A percentile compares a stretch with the other conserved stretches of the same genome.
Evolutionary conservation across 2,113 vertebrate species (phyloP).

Genomic region (Oryzias woworae): DNA sequence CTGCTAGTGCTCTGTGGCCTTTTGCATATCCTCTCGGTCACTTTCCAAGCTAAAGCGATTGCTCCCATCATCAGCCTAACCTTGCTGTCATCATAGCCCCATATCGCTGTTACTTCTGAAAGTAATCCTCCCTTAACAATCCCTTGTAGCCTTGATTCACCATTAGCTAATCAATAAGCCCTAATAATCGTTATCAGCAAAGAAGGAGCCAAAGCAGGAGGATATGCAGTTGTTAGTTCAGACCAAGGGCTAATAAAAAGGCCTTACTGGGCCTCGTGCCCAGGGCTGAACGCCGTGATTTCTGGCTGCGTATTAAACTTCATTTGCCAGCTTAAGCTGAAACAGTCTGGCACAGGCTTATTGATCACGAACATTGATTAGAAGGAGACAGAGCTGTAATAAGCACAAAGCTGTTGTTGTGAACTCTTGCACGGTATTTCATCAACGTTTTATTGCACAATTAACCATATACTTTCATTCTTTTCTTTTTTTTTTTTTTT

Average conservation of each 20-base stretch:
- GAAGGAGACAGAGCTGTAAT: constrained; percentile 13
- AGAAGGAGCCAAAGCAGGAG: constrained; percentile 45
- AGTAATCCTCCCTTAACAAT: constrained; percentile 69
- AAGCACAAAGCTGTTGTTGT: constrained; percentile 2
- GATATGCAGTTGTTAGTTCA: constrained; percentile 45
- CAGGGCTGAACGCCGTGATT: constrained; percentile 43
- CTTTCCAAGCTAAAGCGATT: constrained; percentile 33
- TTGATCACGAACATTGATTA: constrained; percentile 62
- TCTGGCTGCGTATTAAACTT: constrained; percentile 34
- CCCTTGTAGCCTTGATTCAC: constrained; percentile 52
- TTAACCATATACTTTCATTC: constrained; percentile 12
- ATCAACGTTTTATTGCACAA: constrained; percentile 40
- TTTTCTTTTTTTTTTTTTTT: constrained; percentile 20
- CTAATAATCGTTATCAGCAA: constrained; percentile 58
- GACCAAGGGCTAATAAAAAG: constrained; percentile 42
- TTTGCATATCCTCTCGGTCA: not conserved
- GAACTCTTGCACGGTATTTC: constrained; percentile 22
- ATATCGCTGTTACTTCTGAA: constrained; percentile 38
- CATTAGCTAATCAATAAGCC: constrained; percentile 67
- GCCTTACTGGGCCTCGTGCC: constrained; percentile 24
- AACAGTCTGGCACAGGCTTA: constrained; percentile 51
- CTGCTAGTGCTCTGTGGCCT: not conserved
- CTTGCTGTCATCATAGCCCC: constrained; percentile 22
- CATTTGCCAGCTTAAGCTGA: constrained; percentile 34
- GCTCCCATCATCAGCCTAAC: constrained; percentile 30